Percentiles rank a stretch among this genome's conserved stretches.
phyloP scores from a whole-genome alignment of 2,888 invertebrate genomes.

The Pachydiplax longipennis region DNA sequence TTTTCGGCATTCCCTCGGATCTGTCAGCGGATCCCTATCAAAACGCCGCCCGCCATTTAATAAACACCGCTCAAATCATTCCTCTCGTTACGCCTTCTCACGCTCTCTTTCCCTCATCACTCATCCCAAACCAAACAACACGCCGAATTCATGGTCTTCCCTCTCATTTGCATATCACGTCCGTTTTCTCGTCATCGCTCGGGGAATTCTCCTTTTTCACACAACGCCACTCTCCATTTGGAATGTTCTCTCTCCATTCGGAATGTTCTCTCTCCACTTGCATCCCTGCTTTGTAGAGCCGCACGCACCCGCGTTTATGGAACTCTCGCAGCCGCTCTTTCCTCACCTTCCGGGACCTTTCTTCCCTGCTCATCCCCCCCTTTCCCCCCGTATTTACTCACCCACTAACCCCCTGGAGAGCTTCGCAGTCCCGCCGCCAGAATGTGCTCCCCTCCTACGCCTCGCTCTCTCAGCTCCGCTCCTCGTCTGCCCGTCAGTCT shows the following conservation, averaged over 20 bases:
- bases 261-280: too few species aligned
- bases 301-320: not conserved
- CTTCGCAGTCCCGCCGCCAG: constrained; percentile 33
- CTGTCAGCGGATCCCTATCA: too few species aligned
- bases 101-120: not conserved
- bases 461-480: not conserved
- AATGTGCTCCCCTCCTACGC: not conserved
- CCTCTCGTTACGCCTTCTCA: not conserved
- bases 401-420: not conserved
- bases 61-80: too few species aligned
- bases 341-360: not conserved
- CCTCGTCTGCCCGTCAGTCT: not conserved
- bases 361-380: not conserved
- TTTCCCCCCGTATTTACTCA: not conserved
- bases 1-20: too few species aligned
- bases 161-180: not conserved
- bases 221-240: not conserved
- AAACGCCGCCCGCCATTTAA: too few species aligned
- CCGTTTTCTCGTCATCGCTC: not conserved
- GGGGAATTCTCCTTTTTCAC: not conserved
- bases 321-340: not conserved
- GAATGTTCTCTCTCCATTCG: too few species aligned
- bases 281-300: not conserved
- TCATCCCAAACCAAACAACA: not conserved
- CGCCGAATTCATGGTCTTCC: not conserved